Base-by-base conservation (phyloP, 2,113 vertebrate genomes). In the Falcunculus frontatus region DNA sequence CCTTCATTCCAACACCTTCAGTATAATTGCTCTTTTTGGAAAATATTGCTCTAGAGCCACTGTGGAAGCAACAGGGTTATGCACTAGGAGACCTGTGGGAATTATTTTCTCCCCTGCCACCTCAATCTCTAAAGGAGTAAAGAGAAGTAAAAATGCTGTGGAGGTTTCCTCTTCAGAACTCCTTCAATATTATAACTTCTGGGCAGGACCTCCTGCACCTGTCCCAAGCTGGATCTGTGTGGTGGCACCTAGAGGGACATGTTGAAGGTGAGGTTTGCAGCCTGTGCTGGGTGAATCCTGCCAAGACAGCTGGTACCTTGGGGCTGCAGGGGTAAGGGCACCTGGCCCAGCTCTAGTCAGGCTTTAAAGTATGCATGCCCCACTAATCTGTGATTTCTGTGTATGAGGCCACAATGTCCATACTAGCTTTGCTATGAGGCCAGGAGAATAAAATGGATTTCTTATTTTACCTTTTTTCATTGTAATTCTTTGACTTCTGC, bases 181-280 rank as follows among this genome's bases (percentile, higher is more conserved):
- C 6, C 6, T 16, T 27, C 17, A 73, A 52, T 67, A 42, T 13
- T 13, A 5, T 9, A 57, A 23, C 41, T 75, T 84, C 33, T 16
- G 52, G 11, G 47, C 60, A n/a, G 69, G 41, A 33, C 37, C 11
- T 62, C 39, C 32, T 63, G 57, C 19, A 7, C 16, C 15, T 17
- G 7, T 60, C 37, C 32, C 21, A 14, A 10, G 30, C 32, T 12
- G 23, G 16, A 13, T 42, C 30, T 12, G 8, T 27, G 32, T 11
- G 16, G 32, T 72, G 44, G 6, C 2, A 4, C 27, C 29, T 7
- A 3, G n/a, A 22, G 17, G 37, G 53, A 23, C 0, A 1, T 1
- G 13, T 29, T 20, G 47, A 53, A 25, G 57, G 18, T 26, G 55
- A 0, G 7, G 32, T n/a, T 73, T 53, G 27, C 52, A 59, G 65